Evolutionary conservation across 2,888 invertebrate genomes (phyloP).

Genomic region (Taphrorychus bicolor): DNA sequence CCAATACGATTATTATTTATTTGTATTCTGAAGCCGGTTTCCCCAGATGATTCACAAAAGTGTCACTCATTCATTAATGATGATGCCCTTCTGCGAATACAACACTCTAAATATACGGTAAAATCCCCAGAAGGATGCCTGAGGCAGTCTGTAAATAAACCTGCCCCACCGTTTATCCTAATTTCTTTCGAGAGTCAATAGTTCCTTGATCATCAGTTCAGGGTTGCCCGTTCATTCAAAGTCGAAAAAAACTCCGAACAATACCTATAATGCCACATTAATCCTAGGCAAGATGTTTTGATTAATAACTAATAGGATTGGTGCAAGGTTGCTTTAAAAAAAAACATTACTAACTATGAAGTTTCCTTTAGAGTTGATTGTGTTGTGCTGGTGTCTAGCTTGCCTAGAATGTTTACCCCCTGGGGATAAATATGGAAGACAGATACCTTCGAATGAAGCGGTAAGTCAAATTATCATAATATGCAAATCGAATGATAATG

Average conservation of each 20-base stretch:
- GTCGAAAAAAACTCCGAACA: slow-evolving; percentile 24
- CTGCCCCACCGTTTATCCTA: background rate
- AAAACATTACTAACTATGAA: background rate
- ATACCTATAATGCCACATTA: slow-evolving; percentile 11
- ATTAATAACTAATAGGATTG: background rate
- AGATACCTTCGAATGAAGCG: slow-evolving; percentile 28
- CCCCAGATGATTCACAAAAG: slow-evolving; percentile 12
- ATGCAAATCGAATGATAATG: too few species aligned
- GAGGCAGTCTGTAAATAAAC: slow-evolving; percentile 13
- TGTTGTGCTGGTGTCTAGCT: slow-evolving; percentile 17
- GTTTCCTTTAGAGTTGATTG: background rate
- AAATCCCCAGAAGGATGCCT: slow-evolving; percentile 18
- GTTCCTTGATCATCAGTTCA: slow-evolving; percentile 24
- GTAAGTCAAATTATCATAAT: slow-evolving; percentile 19
- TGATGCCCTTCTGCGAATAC: slow-evolving; percentile 7
- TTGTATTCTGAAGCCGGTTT: background rate
- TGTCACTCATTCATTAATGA: slow-evolving; percentile 4
- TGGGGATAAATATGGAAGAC: slow-evolving; percentile 18
- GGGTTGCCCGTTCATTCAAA: slow-evolving; percentile 20
- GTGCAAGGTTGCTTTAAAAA: background rate
- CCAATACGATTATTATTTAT: background rate
- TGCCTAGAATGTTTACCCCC: slow-evolving; percentile 23
- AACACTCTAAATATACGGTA: slow-evolving; percentile 15
- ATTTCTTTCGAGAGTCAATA: background rate
- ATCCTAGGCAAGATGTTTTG: slow-evolving; percentile 6